Evolutionary conservation across 1,140 invertebrate species (phyloP).

Genomic region (Anoplophora glabripennis): DNA sequence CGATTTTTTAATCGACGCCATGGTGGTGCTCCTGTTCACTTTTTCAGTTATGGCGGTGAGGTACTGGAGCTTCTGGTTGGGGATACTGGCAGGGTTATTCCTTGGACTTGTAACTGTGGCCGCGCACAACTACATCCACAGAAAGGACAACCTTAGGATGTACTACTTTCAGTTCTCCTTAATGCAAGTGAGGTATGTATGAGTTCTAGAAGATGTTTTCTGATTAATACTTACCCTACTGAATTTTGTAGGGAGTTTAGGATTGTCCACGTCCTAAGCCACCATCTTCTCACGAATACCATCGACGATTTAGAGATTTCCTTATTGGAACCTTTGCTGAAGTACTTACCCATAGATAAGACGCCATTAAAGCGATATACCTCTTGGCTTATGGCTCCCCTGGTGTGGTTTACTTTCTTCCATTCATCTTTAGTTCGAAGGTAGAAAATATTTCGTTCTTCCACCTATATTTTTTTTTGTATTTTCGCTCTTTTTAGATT

Average conservation of each 20-base stretch:
- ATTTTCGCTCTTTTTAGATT: conserved; percentile 11
- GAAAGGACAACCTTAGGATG: conserved; percentile 76
- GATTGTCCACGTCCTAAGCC: conserved; percentile 73
- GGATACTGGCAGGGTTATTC: conserved; percentile 53
- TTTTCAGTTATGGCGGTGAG: conserved; percentile 53
- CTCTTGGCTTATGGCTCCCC: conserved; percentile 52
- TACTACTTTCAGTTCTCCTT: conserved; percentile 71
- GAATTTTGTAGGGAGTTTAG: conserved; percentile 66
- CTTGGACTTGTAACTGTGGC: conserved; percentile 57
- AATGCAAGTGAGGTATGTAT: conserved; percentile 58
- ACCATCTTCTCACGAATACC: conserved; percentile 80
- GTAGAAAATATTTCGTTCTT: conserved; percentile 5
- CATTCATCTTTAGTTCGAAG: not conserved
- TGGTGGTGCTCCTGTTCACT: conserved; percentile 53
- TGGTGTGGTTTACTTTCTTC: conserved; percentile 48
- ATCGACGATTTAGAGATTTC: conserved; percentile 73
- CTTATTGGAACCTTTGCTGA: conserved; percentile 65
- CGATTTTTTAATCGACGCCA: conserved; percentile 54
- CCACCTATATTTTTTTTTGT: not conserved
- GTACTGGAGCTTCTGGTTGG: conserved; percentile 47
- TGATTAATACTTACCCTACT: not conserved
- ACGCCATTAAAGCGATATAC: conserved; percentile 47
- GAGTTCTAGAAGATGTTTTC: not conserved
- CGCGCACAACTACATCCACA: conserved; percentile 80
- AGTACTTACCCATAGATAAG: conserved; percentile 62